Base-by-base conservation (phyloP, 92 coral and sea anemone species). In the Phenganax subtilis region DNA sequence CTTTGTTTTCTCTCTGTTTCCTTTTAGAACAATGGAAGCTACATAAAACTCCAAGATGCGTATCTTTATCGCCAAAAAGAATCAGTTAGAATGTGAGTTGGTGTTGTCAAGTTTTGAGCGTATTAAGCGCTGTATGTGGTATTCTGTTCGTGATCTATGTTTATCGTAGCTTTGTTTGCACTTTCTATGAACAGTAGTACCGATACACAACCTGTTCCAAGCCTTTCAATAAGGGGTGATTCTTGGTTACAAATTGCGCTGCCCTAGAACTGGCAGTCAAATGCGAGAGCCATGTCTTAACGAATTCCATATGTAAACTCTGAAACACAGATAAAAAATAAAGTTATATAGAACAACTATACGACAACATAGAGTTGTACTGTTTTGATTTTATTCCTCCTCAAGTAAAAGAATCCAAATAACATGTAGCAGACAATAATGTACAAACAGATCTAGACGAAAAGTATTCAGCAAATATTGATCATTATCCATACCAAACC, bases 251-350 rank as follows among this genome's bases (percentile, higher is more conserved):
- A 25, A 84, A 74, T 80, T 96, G 99, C 11, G 93, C 99, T 3
- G 97, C 91, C 63, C 99, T 86, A 16, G 99, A 89, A 70, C 90
- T 92, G 8, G 88, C 82, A 62, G 93, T 85, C 30, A 92, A 89
- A 55, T 96, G 91, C 37, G 89, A 90, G 84, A 87, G 84, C 97
- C 96, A 92, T 7, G 99, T 90, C 62, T 88, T 89, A 0, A 96
- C 78, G 74, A 90, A 92, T 63, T 96, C 87, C 62, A 88, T 82
- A 82, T 96, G 97, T 37, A 92, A 89, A 82, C 86, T 87, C 97
- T 96, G 65, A 8, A 67, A 71, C 44, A 47, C 28, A 58, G 17
- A 28, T 44, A 61, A 80, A 52, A 16, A 44, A 6, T 16, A 6
- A 12, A 7, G n/a, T 7, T 12, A 0, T 7, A 55, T 27, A 30